These are phyloP conservation scores for Orthosia gothica DNA, from an alignment of 2,888 invertebrate genomes.

Conservation along the genomic window DNA sequence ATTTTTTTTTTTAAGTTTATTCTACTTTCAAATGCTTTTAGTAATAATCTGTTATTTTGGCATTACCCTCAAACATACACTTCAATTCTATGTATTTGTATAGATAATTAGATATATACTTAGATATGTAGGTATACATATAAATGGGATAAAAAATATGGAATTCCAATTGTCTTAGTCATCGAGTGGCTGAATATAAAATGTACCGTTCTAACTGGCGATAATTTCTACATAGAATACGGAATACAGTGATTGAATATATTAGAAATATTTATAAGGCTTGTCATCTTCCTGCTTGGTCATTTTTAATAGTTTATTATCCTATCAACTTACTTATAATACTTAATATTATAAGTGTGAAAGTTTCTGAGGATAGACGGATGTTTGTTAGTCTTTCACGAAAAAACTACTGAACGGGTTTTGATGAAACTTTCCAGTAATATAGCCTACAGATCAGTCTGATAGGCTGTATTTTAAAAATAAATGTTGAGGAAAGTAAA, in stretches of 20 bases:
- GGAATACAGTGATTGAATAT: neutral
- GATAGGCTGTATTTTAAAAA: too few relatives aligned
- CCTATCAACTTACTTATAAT: neutral
- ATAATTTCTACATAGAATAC: conserved; percentile 30
- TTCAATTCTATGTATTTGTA: too few relatives aligned
- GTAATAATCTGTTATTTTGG: too few relatives aligned
- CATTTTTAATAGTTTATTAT: neutral
- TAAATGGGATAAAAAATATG: conserved; percentile 43
- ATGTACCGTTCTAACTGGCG: conserved; percentile 34
- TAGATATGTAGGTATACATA: neutral
- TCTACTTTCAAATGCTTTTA: too few relatives aligned
- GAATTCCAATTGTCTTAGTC: conserved; percentile 50
- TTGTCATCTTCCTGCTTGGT: conserved; percentile 1
- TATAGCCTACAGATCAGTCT: neutral
- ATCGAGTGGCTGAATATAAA: conserved; percentile 21
- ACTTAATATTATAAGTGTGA: neutral
- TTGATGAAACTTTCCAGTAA: neutral
- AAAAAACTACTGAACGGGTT: neutral
- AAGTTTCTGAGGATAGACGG: neutral
- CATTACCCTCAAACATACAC: too few relatives aligned
- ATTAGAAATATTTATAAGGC: conserved; percentile 17
- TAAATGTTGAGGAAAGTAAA: too few relatives aligned
- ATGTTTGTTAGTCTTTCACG: neutral
- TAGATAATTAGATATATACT: too few relatives aligned
- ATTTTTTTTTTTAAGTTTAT: too few relatives aligned